Percentiles rank a stretch among this genome's conserved stretches.
Conservation (phyloP, 1,140 invertebrate species). For the Temnothorax curvispinosus region DNA sequence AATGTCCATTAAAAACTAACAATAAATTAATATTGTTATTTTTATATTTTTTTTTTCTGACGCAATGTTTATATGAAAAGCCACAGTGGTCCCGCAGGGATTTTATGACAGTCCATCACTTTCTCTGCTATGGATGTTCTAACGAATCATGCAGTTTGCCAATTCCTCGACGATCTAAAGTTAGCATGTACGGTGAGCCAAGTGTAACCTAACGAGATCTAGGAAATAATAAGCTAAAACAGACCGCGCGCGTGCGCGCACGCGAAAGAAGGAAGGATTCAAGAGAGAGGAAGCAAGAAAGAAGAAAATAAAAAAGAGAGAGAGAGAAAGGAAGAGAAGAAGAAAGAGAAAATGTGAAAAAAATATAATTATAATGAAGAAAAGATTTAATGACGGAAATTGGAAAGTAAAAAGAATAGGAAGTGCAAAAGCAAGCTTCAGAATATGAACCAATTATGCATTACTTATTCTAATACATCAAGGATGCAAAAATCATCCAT, state of each 20-base stretch:
- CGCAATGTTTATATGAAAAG: background rate
- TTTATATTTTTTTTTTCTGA: background rate
- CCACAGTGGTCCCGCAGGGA: slow-evolving; percentile 25
- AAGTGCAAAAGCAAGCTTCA: background rate
- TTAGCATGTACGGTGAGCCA: slow-evolving; percentile 59
- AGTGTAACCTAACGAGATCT: too few relatives aligned
- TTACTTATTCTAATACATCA: too few relatives aligned
- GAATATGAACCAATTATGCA: background rate
- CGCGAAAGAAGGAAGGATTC: too few relatives aligned
- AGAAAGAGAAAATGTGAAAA: background rate
- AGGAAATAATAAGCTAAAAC: slow-evolving; percentile 9
- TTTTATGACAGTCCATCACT: slow-evolving; percentile 37
- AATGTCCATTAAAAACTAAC: slow-evolving; percentile 40
- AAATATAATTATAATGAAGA: background rate
- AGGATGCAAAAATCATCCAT: too few relatives aligned
- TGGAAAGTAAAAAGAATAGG: background rate
- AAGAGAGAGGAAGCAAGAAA: background rate
- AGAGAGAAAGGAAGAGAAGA: too few relatives aligned
- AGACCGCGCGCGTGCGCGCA: background rate
- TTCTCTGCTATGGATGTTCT: slow-evolving; percentile 26
- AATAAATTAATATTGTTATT: slow-evolving; percentile 32
- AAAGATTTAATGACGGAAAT: background rate
- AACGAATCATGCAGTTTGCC: slow-evolving; percentile 62
- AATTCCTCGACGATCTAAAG: slow-evolving; percentile 74
- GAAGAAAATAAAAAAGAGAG: background rate